phyloP scores from a whole-genome alignment of 2,888 invertebrate genomes.

The Drosophila anomalata region DNA sequence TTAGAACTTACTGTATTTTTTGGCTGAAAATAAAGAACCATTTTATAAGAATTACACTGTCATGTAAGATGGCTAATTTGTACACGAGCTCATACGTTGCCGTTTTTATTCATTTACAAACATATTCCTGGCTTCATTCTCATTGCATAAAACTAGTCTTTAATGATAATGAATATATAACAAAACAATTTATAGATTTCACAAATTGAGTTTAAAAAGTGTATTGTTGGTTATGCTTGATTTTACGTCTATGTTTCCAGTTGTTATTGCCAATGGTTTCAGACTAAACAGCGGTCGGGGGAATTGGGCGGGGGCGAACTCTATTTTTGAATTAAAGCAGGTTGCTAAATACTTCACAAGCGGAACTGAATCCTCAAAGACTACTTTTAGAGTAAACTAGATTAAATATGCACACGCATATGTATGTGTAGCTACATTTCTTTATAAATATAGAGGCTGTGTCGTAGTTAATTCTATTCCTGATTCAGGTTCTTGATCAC shows the following conservation, averaged over 20 bases:
- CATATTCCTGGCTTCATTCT: constrained; percentile 53
- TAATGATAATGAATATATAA: constrained; percentile 72
- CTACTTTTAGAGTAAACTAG: constrained; percentile 61
- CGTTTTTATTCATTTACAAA: constrained; percentile 70
- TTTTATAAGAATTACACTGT: constrained; percentile 9
- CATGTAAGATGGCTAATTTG: constrained; percentile 33
- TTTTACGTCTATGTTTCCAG: constrained; percentile 12
- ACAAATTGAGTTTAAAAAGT: constrained; percentile 52
- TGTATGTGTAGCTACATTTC: constrained; percentile 45
- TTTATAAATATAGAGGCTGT: constrained; percentile 66
- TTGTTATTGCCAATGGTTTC: constrained; percentile 59
- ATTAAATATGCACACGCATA: constrained; percentile 59
- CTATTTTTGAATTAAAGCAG: constrained; percentile 18
- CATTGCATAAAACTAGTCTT: constrained; percentile 57
- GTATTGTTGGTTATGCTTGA: constrained; percentile 9
- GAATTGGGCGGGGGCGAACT: not conserved
- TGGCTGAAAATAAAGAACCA: constrained; percentile 18
- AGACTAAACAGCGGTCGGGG: constrained; percentile 45
- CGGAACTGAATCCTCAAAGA: constrained; percentile 39
- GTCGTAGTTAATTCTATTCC: constrained; percentile 77
- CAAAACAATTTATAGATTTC: constrained; percentile 62
- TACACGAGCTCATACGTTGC: constrained; percentile 49
- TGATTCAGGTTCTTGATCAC: constrained; percentile 91
- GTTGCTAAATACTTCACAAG: constrained; percentile 39
- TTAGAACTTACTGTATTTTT: constrained; percentile 15